These are phyloP conservation scores for Siphonodentalium dalli DNA, from an alignment of 2,888 invertebrate genomes.

Conservation along the genomic window DNA sequence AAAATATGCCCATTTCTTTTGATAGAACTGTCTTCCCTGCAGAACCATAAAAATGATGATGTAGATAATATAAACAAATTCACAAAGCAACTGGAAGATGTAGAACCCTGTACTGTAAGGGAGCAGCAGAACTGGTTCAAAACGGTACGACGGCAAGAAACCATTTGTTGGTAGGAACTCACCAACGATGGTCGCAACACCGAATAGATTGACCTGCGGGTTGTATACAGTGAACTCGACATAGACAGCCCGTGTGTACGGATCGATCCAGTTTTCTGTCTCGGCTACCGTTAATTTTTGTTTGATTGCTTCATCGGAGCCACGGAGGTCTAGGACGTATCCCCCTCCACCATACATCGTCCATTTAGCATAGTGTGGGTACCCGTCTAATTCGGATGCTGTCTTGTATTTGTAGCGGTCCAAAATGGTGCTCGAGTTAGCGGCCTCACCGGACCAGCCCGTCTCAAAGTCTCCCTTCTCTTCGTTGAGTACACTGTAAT, in stretches of 20 bases:
- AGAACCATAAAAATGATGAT: slow-evolving; percentile 62
- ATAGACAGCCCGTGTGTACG: slow-evolving; percentile 67
- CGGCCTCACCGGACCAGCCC: too few relatives aligned
- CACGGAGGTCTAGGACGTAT: slow-evolving; percentile 65
- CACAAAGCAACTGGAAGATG: slow-evolving; percentile 57
- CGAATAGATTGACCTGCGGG: slow-evolving; percentile 61
- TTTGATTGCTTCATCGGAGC: slow-evolving; percentile 45
- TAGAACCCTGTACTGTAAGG: slow-evolving; percentile 53
- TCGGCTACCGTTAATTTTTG: slow-evolving; percentile 58
- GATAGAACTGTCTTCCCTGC: slow-evolving; percentile 52
- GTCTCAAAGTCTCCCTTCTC: too few relatives aligned
- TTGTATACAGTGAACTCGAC: slow-evolving; percentile 70
- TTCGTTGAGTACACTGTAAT: too few relatives aligned
- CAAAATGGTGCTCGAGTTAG: too few relatives aligned
- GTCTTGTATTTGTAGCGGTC: slow-evolving; percentile 57
- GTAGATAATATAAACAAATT: slow-evolving; percentile 52
- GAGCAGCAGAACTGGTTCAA: slow-evolving; percentile 62
- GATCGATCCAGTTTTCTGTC: slow-evolving; percentile 66
- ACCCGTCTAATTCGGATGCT: slow-evolving; percentile 61
- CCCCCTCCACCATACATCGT: slow-evolving; percentile 68
- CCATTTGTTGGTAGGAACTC: slow-evolving; percentile 62
- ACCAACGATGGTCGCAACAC: slow-evolving; percentile 54
- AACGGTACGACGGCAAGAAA: slow-evolving; percentile 53
- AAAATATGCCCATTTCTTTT: slow-evolving; percentile 57
- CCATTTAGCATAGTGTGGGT: slow-evolving; percentile 64